These are phyloP conservation scores for Drosophila nasuta DNA, from an alignment of 1,140 invertebrate species.

Conservation along the genomic window DNA sequence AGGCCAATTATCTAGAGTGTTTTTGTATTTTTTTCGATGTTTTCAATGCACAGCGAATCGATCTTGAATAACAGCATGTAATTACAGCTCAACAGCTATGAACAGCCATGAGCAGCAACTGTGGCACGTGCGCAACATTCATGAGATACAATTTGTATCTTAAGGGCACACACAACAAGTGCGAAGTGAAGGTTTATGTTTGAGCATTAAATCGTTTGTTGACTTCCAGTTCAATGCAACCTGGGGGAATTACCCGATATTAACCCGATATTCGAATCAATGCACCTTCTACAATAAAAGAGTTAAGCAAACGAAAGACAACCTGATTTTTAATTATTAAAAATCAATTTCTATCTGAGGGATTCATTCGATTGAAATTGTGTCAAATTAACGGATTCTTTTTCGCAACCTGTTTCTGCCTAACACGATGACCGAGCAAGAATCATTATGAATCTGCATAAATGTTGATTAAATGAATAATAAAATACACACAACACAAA, in stretches of 20 bases:
- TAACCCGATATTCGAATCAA: background rate
- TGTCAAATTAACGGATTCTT: slow-evolving; percentile 52
- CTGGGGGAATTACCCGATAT: background rate
- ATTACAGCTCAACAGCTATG: background rate
- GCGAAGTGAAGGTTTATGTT: background rate
- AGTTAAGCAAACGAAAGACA: too few species aligned
- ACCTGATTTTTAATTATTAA: background rate
- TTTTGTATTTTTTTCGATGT: slow-evolving; percentile 13
- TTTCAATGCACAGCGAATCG: background rate
- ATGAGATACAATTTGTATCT: slow-evolving; percentile 2
- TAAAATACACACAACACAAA: slow-evolving; percentile 1
- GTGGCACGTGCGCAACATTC: background rate
- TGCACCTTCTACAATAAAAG: background rate
- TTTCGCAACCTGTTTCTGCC: slow-evolving; percentile 13
- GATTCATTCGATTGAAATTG: slow-evolving; percentile 32
- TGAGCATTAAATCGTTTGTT: background rate
- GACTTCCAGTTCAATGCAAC: background rate
- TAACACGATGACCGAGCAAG: background rate
- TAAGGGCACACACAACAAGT: background rate
- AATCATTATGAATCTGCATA: slow-evolving; percentile 50
- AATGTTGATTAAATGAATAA: background rate
- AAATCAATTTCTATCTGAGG: background rate
- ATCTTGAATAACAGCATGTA: background rate
- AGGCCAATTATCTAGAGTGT: slow-evolving; percentile 31
- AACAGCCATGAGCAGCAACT: background rate